Evolutionary conservation across 2,797 vertebrate genomes (phyloP), one percentile per base, ranked within the genome.

Genomic region (Enteromius thamalakanensis): DNA sequence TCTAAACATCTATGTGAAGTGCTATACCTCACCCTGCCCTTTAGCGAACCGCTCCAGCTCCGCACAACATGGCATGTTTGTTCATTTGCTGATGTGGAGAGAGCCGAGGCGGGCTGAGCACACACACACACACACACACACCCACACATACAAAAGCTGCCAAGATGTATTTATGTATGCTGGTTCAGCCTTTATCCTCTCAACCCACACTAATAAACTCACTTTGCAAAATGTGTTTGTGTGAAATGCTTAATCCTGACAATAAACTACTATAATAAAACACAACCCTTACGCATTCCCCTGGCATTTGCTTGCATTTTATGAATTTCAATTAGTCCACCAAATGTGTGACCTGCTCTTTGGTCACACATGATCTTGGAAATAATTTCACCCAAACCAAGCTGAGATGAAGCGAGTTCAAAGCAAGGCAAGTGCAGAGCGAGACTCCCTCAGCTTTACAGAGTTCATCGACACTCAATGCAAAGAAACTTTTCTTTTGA

Each of bases 381-480:
- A 75, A 76, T 32, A 5, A 72, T 80, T 62, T 37, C 29, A 64
- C 21, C 51, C 29, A 76, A 69, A 40, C 14, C 32, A 37, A 77
- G 77, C 34, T 17, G 70, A 82, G 42, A 71, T 49, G 74, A 71
- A 78, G 32, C 17, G 21, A 32, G 77, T 64, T 55, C 72, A 72
- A 84, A 34, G 77, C 68, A 75, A 84, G n/a, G 76, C 64, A 75
- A 88, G 62, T 58, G 69, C 23, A 74, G 85, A 68, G 82, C 62
- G 19, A 55, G 26, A 69, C 76, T 79, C 40, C 74, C 78, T 69
- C 45, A 14, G 26, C 69, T 81, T 65, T 82, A 53, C 58, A 77
- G 62, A 85, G 83, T 87, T 88, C 80, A 89, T 76, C 85, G 37
- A 58, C 37, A 83, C 84, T 87, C 72, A 65, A 85, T 87, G 55